A percentile compares a stretch with the other conserved stretches of the same genome.
Evolutionary conservation across 2,888 invertebrate species (phyloP).

Genomic region (Aleiodes leptofemur): DNA sequence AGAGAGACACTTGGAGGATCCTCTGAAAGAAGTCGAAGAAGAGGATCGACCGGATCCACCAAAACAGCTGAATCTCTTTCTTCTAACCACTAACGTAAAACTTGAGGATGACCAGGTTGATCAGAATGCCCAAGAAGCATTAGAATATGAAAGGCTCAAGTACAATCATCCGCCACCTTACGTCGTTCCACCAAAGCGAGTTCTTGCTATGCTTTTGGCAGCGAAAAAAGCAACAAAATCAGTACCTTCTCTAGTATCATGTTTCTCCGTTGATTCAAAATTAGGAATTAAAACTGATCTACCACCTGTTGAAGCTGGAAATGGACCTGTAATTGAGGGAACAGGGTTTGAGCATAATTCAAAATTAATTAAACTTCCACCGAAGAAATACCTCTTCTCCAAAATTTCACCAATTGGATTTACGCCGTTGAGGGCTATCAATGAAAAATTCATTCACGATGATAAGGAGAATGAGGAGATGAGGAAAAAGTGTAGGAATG

Average conservation of each 20-base stretch:
- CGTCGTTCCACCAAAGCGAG: conserved; percentile 64
- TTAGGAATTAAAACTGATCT: conserved; percentile 64
- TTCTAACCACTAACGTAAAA: conserved; percentile 66
- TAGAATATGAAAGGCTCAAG: conserved; percentile 65
- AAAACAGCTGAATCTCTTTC: conserved; percentile 64
- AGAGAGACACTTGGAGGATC: conserved; percentile 56
- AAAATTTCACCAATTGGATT: conserved; percentile 63
- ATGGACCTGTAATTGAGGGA: conserved; percentile 47
- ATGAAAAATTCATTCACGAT: conserved; percentile 65
- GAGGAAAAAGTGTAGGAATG: conserved; percentile 50
- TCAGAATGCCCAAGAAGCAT: conserved; percentile 53
- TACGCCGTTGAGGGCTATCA: conserved; percentile 68
- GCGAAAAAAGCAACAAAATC: conserved; percentile 69
- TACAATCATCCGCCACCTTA: conserved; percentile 68
- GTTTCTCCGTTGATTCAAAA: conserved; percentile 71
- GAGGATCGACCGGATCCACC: conserved; percentile 65
- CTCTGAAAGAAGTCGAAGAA: conserved; percentile 58
- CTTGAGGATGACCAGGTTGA: conserved; percentile 54
- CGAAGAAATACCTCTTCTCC: conserved; percentile 67
- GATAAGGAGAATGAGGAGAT: conserved; percentile 52
- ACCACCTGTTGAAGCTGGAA: conserved; percentile 29
- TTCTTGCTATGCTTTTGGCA: conserved; percentile 64
- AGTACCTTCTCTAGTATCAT: conserved; percentile 68
- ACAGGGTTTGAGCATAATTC: conserved; percentile 45
- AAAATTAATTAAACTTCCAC: conserved; percentile 68